Conservation (phyloP, 1,140 invertebrate species). For the Thereuonema tuberculata region DNA sequence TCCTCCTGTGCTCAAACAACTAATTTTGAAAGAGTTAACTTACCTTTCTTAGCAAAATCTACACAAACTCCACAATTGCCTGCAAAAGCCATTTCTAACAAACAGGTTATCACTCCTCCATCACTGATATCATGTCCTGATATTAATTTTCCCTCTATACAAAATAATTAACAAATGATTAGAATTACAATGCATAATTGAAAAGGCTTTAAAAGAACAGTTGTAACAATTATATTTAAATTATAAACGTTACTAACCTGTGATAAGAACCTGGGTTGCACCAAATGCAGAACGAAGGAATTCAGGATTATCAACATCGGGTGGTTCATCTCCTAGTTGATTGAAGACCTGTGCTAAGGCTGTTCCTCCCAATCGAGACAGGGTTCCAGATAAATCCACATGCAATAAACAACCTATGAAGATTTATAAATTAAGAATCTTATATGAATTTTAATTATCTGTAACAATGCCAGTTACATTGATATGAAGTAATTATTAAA, state of each 20-base stretch:
- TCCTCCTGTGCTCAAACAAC: too few species aligned
- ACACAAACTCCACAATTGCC: constrained; percentile 67
- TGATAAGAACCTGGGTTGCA: constrained; percentile 65
- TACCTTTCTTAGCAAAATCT: constrained; percentile 28
- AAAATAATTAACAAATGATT: neutral
- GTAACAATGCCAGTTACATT: neutral
- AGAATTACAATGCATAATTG: neutral
- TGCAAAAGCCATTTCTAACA: constrained; percentile 90
- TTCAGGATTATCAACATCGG: constrained; percentile 60
- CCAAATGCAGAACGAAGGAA: constrained; percentile 59
- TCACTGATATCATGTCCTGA: constrained; percentile 96
- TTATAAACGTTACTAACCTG: too few species aligned
- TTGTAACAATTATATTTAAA: too few species aligned
- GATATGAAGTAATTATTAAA: neutral
- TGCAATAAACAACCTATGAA: constrained; percentile 45
- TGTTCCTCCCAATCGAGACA: constrained; percentile 68
- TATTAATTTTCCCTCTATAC: constrained; percentile 50
- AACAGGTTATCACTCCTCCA: constrained; percentile 76
- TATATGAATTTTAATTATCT: constrained; percentile 4
- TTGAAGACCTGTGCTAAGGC: constrained; percentile 79
- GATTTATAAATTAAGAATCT: too few species aligned
- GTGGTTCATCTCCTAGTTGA: constrained; percentile 63
- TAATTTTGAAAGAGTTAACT: neutral
- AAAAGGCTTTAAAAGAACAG: constrained; percentile 3
- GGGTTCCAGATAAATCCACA: constrained; percentile 43